Base-by-base conservation (phyloP, 2,888 invertebrate species). In the Lottia gigantea region DNA sequence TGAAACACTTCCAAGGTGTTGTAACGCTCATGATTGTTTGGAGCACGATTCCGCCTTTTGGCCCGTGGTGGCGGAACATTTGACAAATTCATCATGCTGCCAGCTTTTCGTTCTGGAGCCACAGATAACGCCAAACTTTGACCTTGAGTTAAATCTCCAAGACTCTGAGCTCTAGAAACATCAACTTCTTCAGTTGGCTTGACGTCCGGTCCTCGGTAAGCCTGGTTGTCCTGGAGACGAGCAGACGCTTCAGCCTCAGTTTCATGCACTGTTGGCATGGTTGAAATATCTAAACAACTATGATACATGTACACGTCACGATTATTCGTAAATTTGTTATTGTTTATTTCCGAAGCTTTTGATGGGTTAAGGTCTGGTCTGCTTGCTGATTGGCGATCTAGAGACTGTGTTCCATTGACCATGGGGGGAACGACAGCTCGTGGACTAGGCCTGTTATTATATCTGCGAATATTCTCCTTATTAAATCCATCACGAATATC, bases 21-120 rank as follows among this genome's bases (percentile, higher is more conserved):
- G 55, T 55, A 55, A 23, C 55, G 55, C 14, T 55, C 55, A 23
- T 55, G 55, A 55, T 19, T 23, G 23, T 12, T 23, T 55, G 55
- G 55, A 23, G 55, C 23, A 55, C 55, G 55, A 16, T 55, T 55
- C 19, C 55, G 55, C 14, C 55, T 19, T 23, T 23, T 19, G 55
- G 55, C 55, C 11, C 55, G 55, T 12, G 55, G 55, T 19, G 55
- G 19, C 8, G 61, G 61, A 19, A 55, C 26, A 7, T 49, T 16
- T 16, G 74, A 64, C 46, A 74, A 63, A 46, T 71, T 74, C 31
- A 75, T 74, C 46, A 78, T 72, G 67, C 79, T 80, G 45, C 79
- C 82, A 1, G 76, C 69, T 64, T 83, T 82, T 61, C 80, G 77
- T 73, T 84, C 82, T 14, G 82, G 83, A 11, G 82, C 82, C 46